phyloP scores from a whole-genome alignment of 2,888 invertebrate genomes.

The Dasysyrphus tricinctus region DNA sequence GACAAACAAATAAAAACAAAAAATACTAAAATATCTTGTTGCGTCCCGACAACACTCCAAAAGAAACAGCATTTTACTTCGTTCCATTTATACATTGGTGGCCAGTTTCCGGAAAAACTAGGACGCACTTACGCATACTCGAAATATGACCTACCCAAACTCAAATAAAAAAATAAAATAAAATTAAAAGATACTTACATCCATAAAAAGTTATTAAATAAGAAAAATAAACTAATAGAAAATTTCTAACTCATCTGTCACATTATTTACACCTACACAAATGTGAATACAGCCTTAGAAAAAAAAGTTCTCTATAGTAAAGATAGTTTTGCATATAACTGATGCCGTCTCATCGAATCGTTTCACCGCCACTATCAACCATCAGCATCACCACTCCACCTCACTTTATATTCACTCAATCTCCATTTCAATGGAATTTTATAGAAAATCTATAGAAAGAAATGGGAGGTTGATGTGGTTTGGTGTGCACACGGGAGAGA shows the following conservation, averaged over 20 bases:
- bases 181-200: conserved; percentile 4
- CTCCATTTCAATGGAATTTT: conserved; percentile 75
- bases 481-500: conserved; percentile 28
- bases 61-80: conserved; percentile 41
- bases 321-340: conserved; percentile 28
- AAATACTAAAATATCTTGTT: conserved; percentile 9
- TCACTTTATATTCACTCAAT: conserved; percentile 60
- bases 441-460: conserved; percentile 72
- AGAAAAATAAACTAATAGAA: conserved; percentile 29
- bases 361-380: conserved; percentile 7
- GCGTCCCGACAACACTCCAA: conserved; percentile 28
- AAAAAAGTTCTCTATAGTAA: conserved; percentile 7
- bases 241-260: conserved; percentile 48
- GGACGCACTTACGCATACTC: conserved; percentile 68
- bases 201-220: background rate
- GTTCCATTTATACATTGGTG: conserved; percentile 40
- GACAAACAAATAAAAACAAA: conserved; percentile 14
- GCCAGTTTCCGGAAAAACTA: conserved; percentile 69
- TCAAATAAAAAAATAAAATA: conserved; percentile 23
- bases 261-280: conserved; percentile 60
- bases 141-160: conserved; percentile 70
- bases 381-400: conserved; percentile 23
- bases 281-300: conserved; percentile 33
- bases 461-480: conserved; percentile 64
- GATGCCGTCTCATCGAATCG: conserved; percentile 8